phyloP scores from a whole-genome alignment of 2,888 invertebrate genomes.

The Apocheima hispidaria region DNA sequence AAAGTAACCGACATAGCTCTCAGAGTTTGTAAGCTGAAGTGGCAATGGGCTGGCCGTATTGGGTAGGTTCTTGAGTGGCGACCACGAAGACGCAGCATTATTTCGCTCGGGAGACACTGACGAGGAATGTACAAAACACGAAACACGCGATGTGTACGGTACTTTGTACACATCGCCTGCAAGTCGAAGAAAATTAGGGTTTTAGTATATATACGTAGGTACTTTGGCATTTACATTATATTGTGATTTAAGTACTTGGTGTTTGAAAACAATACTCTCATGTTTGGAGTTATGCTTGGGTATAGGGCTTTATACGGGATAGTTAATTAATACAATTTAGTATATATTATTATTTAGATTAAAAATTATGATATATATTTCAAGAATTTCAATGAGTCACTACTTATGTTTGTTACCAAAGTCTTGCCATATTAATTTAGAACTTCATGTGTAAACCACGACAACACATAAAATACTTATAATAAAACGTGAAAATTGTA shows the following conservation, averaged over 20 bases:
- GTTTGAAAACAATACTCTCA: conserved; percentile 12
- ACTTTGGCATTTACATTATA: conserved; percentile 10
- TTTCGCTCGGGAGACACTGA: too few species aligned
- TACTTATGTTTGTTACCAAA: conserved; percentile 37
- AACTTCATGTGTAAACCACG: background rate
- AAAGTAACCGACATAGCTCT: too few species aligned
- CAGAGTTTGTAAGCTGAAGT: too few species aligned
- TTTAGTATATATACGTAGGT: background rate
- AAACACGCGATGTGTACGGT: too few species aligned
- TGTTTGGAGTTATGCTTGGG: conserved; percentile 1
- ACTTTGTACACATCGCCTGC: too few species aligned
- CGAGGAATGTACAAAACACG: too few species aligned
- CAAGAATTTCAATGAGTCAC: background rate
- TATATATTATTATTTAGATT: background rate
- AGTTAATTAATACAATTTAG: background rate
- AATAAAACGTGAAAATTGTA: background rate
- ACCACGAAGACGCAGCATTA: too few species aligned
- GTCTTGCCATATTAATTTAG: conserved; percentile 40
- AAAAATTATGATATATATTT: background rate
- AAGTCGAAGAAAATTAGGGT: background rate
- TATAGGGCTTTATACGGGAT: background rate
- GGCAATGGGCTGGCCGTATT: too few species aligned
- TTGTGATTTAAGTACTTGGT: conserved; percentile 27
- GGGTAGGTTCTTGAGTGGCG: too few species aligned
- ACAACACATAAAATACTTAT: background rate